These are phyloP conservation scores for Phrynocephalus guinanensis DNA, from an alignment of 2,797 vertebrate genomes.

Conservation along the genomic window DNA sequence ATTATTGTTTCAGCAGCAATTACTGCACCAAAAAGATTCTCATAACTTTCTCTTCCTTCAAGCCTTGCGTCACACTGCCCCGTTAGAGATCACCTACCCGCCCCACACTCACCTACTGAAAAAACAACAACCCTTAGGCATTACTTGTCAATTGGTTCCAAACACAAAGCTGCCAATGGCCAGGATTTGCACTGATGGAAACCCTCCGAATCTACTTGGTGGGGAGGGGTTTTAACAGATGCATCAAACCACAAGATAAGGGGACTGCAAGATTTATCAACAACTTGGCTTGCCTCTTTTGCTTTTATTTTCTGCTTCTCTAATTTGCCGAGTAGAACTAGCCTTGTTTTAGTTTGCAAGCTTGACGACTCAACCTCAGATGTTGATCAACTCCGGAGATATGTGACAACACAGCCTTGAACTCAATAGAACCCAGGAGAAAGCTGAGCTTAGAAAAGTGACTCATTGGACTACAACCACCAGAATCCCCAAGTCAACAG, in stretches of 20 bases:
- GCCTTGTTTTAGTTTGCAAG: no score
- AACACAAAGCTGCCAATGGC: background rate
- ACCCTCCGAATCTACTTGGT: conserved; percentile 10
- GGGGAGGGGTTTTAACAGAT: conserved; percentile 64
- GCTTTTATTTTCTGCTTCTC: conserved; percentile 24
- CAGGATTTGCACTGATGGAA: conserved; percentile 45
- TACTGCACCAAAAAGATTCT: conserved; percentile 3
- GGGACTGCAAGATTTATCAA: conserved; percentile 53
- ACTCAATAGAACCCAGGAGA: no score
- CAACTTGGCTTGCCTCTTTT: conserved; percentile 41
- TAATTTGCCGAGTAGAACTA: background rate
- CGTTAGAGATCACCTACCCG: conserved; percentile 18
- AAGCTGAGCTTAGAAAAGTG: no score
- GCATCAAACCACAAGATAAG: conserved; percentile 47
- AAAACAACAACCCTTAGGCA: background rate
- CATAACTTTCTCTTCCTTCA: conserved; percentile 32
- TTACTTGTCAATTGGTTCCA: no score
- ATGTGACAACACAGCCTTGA: no score
- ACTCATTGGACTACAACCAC: no score
- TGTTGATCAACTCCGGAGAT: background rate
- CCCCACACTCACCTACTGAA: background rate
- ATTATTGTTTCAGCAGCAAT: conserved; percentile 48
- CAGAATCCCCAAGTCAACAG: no score
- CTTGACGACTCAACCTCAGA: background rate
- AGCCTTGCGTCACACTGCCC: conserved; percentile 24